Base-by-base conservation (phyloP, 2,888 invertebrate genomes). In the Abrostola triplasia region DNA sequence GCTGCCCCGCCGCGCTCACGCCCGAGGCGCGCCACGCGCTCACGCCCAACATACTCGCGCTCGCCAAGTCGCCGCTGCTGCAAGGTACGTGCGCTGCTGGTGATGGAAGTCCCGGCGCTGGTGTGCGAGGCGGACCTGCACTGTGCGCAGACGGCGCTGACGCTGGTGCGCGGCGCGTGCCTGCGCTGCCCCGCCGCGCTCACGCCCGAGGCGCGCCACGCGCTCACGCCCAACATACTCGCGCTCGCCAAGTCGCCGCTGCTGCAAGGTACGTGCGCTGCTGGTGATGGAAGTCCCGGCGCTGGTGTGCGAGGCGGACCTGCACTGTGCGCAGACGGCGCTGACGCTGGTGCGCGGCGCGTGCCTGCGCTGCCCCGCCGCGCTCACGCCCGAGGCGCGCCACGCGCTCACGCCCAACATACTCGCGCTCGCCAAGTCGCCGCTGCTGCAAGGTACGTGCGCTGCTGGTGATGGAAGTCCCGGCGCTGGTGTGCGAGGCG, bases 291-390 rank as follows among this genome's bases (percentile, higher is more conserved):
- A 99, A 91, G 95, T 99, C 82, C 98, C 99, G 12, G 97, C 98
- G 11, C 94, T 99, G 58, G 96, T 99, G 72, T 98, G 97, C 82
- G 99, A 99, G 91, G 96, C 97, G 51, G 99, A 99, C 94, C 95
- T 99, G 68, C 99, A 99, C 91, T 98, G 99, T 79, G 98, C 99
- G n/a, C n/a, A 51, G 99, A 99, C 68, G 97, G 98, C 99, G 82
- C 98, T 99, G 9, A 97, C 98, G 10, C 95, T 99, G 57, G 96
- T 99, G 73, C 98, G 97, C 83, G 99, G 99, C 91, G 96, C 97
- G 49, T 99, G 99, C 94, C 95, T 99, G 70, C 99, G 99, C 91
- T 98, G 99, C 80, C 98, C 99, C 98, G 82, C n/a, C n/a, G 98
- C 98, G 36, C 95, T 99, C 67, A 96, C 97, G 59, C 95, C 98